Conservation (phyloP, 2,797 vertebrate species). For the Sebastes reedi region DNA sequence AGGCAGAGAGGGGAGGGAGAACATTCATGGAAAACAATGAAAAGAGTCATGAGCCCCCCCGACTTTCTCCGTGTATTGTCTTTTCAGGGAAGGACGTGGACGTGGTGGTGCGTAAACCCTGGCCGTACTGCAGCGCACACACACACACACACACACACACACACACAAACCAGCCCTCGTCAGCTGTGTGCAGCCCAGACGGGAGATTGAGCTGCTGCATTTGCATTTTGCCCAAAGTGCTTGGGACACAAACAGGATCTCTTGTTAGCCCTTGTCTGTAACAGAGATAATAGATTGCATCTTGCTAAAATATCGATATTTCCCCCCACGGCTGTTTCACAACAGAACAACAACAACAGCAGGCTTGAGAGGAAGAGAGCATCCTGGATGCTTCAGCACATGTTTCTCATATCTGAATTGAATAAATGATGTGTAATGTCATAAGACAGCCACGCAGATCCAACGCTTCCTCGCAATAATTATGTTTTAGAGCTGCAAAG, state of each 20-base stretch:
- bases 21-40: constrained; percentile 21
- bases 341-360: background rate
- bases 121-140: background rate
- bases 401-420: background rate
- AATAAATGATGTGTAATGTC: background rate
- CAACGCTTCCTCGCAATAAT: constrained; percentile 21
- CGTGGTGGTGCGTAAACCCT: constrained; percentile 1
- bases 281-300: constrained; percentile 55
- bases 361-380: background rate
- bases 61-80: constrained; percentile 20
- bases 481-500: constrained; percentile 11
- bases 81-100: background rate
- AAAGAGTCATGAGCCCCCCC: constrained; percentile 32
- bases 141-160: constrained; percentile 14
- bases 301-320: constrained; percentile 47
- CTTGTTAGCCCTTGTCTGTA: constrained; percentile 47
- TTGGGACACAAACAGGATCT: constrained; percentile 56
- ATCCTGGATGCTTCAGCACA: background rate
- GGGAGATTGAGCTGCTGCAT: constrained; percentile 48
- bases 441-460: background rate
- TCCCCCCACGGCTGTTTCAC: constrained; percentile 2
- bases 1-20: constrained; percentile 23
- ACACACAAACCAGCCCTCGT: constrained; percentile 27
- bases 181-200: constrained; percentile 40
- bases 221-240: constrained; percentile 60